Evolutionary conservation across 1,140 invertebrate species (phyloP), one percentile per base, ranked within the genome.

Genomic region (Matsumurasca onukii): DNA sequence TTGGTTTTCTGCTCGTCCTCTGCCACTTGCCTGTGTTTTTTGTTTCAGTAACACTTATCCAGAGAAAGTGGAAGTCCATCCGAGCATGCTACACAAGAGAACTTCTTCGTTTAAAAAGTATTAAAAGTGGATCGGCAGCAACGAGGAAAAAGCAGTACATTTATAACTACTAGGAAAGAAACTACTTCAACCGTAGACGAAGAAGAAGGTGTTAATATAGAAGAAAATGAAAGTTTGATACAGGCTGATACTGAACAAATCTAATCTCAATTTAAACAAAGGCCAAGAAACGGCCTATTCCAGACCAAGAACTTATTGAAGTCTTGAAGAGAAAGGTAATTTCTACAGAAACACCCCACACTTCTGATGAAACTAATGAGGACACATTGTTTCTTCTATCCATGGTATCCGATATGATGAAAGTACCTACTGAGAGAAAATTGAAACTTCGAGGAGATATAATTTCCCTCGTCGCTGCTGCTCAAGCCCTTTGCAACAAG

Each of bases 311-410:
- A 61, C 61, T 61, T 2, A 61, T 61, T 61, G 57, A 61, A 9
- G 57, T 61, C 57, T 61, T 61, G 25, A 31, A 61, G 57, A 61
- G 30, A 61, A 61, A 12, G 57, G 57, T 61, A 27, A 27, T 61
- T 27, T 61, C 13, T 61, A 27, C 57, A 9, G 57, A 61, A 61
- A 61, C 57, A 61, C 29, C 61, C 30, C 61, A 61, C 3, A 61
- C 57, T 61, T 61, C 57, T 61, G 57, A 61, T 63, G 61, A 61
- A 61, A 61, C 57, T 5, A 61, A 61, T 61, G 57, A 61, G 57
- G 57, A 63, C 61, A 63, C n/a, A 63, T 63, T 63, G 61, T 63
- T 63, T 63, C 61, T 63, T 63, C 61, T 63, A 5, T 61, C 57
- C 57, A 61, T 61, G 57, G 57, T 61, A 61, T 61, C 57, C 24